Percentiles rank a stretch among this genome's conserved stretches.
Evolutionary conservation across 2,888 invertebrate species (phyloP).

Genomic region (Endomychus coccineus): DNA sequence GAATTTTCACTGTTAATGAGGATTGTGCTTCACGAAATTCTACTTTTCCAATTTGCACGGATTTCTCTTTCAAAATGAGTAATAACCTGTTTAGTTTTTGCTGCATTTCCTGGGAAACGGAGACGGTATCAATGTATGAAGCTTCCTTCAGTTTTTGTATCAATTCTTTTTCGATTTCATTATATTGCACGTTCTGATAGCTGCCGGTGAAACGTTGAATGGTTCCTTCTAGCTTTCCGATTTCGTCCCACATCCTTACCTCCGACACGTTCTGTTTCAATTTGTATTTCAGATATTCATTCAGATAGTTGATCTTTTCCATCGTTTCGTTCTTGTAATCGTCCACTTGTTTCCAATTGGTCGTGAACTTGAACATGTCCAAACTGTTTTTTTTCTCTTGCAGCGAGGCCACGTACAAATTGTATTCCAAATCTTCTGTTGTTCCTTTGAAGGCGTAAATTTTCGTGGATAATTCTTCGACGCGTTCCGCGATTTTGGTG

Average conservation of each 20-base stretch:
- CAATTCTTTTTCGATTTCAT: slow-evolving; percentile 5
- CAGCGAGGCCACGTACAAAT: slow-evolving; percentile 11
- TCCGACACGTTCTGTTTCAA: slow-evolving; percentile 10
- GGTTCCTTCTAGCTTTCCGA: slow-evolving; percentile 2
- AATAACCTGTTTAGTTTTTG: slow-evolving; percentile 5
- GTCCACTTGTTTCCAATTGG: slow-evolving; percentile 12
- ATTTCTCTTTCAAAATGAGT: slow-evolving; percentile 8
- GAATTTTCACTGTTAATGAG: background rate
- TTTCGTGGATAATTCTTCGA: slow-evolving; percentile 17
- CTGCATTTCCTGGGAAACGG: slow-evolving; percentile 4
- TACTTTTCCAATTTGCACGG: too few species aligned
- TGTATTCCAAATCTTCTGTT: slow-evolving; percentile 14
- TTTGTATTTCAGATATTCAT: slow-evolving; percentile 10
- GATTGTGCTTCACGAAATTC: too few species aligned
- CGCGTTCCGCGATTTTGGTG: slow-evolving; percentile 10
- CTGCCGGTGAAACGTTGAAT: slow-evolving; percentile 7
- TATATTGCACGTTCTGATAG: slow-evolving; percentile 7
- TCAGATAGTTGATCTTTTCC: slow-evolving; percentile 10
- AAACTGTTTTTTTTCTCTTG: slow-evolving; percentile 7
- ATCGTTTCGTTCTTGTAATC: slow-evolving; percentile 8
- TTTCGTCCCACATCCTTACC: background rate
- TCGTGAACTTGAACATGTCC: slow-evolving; percentile 1
- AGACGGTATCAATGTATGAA: slow-evolving; percentile 6
- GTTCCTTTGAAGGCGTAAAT: slow-evolving; percentile 18
- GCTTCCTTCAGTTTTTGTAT: slow-evolving; percentile 4